Base-by-base conservation (phyloP, 1,140 invertebrate species). In the Lepidurus packardi region DNA sequence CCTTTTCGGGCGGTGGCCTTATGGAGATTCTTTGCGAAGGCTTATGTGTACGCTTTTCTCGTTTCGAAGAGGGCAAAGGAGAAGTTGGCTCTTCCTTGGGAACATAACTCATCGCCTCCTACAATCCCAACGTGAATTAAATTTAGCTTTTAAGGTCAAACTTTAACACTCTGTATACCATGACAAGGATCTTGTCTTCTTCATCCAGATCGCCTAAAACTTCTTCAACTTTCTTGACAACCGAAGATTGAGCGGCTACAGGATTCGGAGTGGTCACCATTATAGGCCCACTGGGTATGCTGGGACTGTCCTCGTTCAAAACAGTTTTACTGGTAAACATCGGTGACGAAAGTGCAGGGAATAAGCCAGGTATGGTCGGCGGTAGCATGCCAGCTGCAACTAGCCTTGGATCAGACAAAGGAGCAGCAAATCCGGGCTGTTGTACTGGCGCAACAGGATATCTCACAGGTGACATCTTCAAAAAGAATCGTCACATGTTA, bases 31-130 rank as follows among this genome's bases (percentile, higher is more conserved):
- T 65, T 16, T 13, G 16, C 53, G 21, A 7, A n/a, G 53, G 53
- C 53, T 65, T 65, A 7, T 65, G 13, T 7, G 53, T n/a, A n/a
- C 53, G 53, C 53, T 65, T 65, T 65, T 65, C 53, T 65, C 21
- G 16, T 65, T 65, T 65, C 16, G 21, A 13, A 16, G n/a, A 65
- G 4, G 53, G 21, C 16, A 65, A 13, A 65, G 53, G 53, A 13
- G 53, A 65, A 9, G 53, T 65, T 16, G 53, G 53, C 53, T 65
- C 53, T 16, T 65, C 53, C 8, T 65, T 65, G 6, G 53, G 53
- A 16, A 65, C 53, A n/a, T 65, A 65, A 65, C 53, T 65, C 53
- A 65, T 65, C 53, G 53, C 53, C 21, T 65, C 53, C 53, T 65
- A 16, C 9, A 65, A 65, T 7, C 34, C 34, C 34, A 34, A 34